Percentiles rank a stretch among this genome's conserved stretches.
Conservation (phyloP, 2,113 vertebrate species). For the Acinonyx jubatus region DNA sequence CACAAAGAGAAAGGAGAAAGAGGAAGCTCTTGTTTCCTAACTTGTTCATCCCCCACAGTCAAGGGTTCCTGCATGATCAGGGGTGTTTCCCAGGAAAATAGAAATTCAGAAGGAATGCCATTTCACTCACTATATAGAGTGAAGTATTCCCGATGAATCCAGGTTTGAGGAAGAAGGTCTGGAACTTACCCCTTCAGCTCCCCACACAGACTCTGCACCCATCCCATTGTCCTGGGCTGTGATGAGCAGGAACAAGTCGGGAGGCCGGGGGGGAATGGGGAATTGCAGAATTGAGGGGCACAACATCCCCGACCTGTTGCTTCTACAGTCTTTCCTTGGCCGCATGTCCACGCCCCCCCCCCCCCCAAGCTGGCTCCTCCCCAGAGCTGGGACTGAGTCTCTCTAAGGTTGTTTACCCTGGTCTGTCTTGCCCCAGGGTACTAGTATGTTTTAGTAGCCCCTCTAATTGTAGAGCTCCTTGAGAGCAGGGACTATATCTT, state of each 20-base stretch:
- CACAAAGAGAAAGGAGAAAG: background rate
- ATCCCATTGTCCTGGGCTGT: fast-evolving
- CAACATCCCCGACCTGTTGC: background rate
- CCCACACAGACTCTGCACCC: background rate
- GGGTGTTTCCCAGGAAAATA: background rate
- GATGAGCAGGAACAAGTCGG: background rate
- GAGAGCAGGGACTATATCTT: background rate
- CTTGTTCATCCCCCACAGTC: background rate
- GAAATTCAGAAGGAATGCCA: background rate
- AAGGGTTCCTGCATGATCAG: background rate
- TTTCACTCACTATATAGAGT: background rate
- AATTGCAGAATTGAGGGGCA: background rate
- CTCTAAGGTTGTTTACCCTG: background rate
- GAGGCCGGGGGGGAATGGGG: fast-evolving
- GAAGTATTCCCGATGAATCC: background rate
- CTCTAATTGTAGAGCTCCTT: background rate
- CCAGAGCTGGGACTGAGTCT: too few relatives aligned
- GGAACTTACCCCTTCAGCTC: background rate
- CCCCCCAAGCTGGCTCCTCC: background rate
- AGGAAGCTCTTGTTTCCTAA: background rate
- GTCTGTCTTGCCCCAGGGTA: background rate
- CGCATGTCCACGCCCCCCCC: background rate
- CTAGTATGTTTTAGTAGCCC: background rate
- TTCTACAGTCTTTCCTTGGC: background rate
- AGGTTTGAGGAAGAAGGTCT: background rate